Conservation (phyloP, 2,888 invertebrate species). For the Drosophila paucipuncta region DNA sequence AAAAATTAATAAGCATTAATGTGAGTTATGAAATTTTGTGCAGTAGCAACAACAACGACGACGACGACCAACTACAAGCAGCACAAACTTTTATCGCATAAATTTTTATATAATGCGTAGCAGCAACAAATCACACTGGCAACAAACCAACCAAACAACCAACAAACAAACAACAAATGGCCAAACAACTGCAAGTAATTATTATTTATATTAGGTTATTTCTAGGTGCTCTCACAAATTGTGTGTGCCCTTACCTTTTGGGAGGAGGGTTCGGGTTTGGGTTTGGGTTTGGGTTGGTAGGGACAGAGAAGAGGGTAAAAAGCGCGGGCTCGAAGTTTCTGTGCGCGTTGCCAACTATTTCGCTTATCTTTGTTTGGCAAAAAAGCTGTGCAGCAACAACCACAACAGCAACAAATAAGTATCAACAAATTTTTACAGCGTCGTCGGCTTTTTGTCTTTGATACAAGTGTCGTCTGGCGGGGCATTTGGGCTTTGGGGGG, state of each 20-base stretch:
- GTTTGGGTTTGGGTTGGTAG: background rate
- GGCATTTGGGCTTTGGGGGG: conserved; percentile 7
- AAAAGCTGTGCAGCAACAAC: conserved; percentile 47
- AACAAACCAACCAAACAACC: conserved; percentile 5
- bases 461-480: conserved; percentile 34
- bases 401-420: conserved; percentile 46
- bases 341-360: conserved; percentile 55
- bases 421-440: conserved; percentile 73
- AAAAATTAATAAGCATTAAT: conserved; percentile 79
- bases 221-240: conserved; percentile 27
- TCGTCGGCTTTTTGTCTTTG: conserved; percentile 70
- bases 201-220: conserved; percentile 57
- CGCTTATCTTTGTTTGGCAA: conserved; percentile 48
- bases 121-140: conserved; percentile 48
- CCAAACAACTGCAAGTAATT: conserved; percentile 53
- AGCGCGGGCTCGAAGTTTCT: conserved; percentile 17
- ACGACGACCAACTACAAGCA: conserved; percentile 10
- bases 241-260: background rate
- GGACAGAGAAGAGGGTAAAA: background rate
- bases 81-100: conserved; percentile 65
- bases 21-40: conserved; percentile 72
- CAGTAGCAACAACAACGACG: conserved; percentile 39
- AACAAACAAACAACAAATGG: conserved; percentile 27
- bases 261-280: background rate
- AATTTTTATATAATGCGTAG: conserved; percentile 56